These are phyloP conservation scores for Papilio protenor DNA, from an alignment of 2,888 invertebrate species.

Conservation along the genomic window DNA sequence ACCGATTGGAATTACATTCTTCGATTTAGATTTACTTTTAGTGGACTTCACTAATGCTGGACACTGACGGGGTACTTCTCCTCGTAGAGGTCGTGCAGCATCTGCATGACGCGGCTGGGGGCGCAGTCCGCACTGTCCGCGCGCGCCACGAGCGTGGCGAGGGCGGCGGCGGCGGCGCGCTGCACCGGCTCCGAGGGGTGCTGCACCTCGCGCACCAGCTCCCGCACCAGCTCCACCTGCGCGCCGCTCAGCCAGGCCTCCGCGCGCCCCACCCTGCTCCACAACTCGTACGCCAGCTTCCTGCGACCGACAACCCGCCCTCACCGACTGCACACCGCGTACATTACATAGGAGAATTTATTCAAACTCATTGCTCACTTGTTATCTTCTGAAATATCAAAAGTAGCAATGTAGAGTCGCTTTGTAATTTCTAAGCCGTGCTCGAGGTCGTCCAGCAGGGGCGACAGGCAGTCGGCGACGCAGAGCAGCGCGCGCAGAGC, in stretches of 20 bases:
- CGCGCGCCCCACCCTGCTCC: conserved; percentile 63
- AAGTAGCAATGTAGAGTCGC: conserved; percentile 92
- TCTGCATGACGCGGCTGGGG: conserved; percentile 81
- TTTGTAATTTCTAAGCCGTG: conserved; percentile 86
- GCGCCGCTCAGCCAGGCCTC: conserved; percentile 63
- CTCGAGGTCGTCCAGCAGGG: conserved; percentile 84
- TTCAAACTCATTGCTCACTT: conserved; percentile 67
- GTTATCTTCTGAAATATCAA: conserved; percentile 91
- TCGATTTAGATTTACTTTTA: background rate
- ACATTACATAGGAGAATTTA: background rate
- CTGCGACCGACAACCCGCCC: conserved; percentile 55
- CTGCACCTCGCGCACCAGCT: conserved; percentile 88
- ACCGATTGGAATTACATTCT: background rate
- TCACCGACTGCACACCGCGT: background rate
- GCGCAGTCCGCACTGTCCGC: conserved; percentile 64
- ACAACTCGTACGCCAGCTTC: conserved; percentile 70
- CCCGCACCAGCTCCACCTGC: conserved; percentile 77
- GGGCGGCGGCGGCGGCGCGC: conserved; percentile 91
- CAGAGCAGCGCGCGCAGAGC: conserved; percentile 89
- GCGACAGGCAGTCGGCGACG: conserved; percentile 89
- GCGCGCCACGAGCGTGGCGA: conserved; percentile 81
- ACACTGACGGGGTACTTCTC: conserved; percentile 87
- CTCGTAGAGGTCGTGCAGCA: conserved; percentile 89
- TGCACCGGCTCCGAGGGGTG: conserved; percentile 93
- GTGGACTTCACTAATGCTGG: too few relatives aligned